These are phyloP conservation scores for Gymnoscelis rufifasciata DNA, from an alignment of 2,888 invertebrate species.

Conservation along the genomic window DNA sequence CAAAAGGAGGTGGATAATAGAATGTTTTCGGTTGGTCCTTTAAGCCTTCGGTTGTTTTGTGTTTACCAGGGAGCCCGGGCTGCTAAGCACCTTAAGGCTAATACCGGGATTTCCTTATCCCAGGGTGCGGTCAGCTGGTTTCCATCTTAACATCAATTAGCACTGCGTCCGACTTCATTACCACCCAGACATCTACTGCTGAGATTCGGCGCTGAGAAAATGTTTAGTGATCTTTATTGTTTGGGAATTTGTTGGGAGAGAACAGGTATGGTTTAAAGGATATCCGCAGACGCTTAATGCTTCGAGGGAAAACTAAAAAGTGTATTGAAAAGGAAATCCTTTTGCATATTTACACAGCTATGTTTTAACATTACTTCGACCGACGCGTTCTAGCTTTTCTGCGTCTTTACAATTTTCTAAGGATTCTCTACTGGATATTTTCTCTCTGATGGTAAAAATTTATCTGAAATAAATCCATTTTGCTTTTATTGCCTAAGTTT, in stretches of 20 bases:
- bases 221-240: constrained; percentile 4
- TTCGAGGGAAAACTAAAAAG: too few relatives aligned
- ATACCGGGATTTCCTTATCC: constrained; percentile 62
- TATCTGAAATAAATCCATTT: too few relatives aligned
- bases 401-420: too few relatives aligned
- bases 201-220: constrained; percentile 2
- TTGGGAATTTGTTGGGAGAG: not conserved
- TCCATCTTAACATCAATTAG: constrained; percentile 59
- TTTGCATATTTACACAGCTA: too few relatives aligned
- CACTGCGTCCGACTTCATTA: constrained; percentile 39
- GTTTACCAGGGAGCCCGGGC: constrained; percentile 44
- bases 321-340: too few relatives aligned
- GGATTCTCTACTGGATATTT: too few relatives aligned
- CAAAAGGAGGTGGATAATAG: constrained; percentile 28
- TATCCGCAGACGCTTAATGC: too few relatives aligned
- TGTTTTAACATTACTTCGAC: too few relatives aligned
- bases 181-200: constrained; percentile 9
- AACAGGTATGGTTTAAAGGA: not conserved
- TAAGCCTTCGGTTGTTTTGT: constrained; percentile 44
- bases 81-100: constrained; percentile 55
- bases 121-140: constrained; percentile 47
- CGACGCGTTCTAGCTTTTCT: too few relatives aligned
- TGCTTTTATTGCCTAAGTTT: too few relatives aligned
- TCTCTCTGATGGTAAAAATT: too few relatives aligned
- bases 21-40: constrained; percentile 33